Base-by-base conservation (phyloP, 1,140 invertebrate species). In the Ostrea edulis region DNA sequence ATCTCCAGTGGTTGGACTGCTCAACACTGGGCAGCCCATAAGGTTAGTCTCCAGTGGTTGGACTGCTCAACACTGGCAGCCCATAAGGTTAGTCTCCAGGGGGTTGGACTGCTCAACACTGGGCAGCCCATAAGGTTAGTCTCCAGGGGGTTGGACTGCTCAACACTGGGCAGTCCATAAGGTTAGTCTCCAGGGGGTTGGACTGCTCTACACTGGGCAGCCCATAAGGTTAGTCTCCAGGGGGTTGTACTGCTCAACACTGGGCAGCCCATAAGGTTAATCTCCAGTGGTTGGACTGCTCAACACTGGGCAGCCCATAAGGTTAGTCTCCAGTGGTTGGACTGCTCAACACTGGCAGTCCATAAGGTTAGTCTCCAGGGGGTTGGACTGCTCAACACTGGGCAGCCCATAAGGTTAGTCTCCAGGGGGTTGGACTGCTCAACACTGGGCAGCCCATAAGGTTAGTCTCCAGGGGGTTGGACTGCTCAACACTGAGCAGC, bases 241-340 rank as follows among this genome's bases (percentile, higher is more conserved):
- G 1, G n/a, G 51, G 8, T 3, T 35, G 14, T 14, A 58, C 25
- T 53, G 22, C n/a, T 35, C 2, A 12, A 52, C 0, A 44, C 5
- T 5, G n/a, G 51, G 14, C 53, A 84, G 14, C 17, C n/a, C 53
- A 29, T 35, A 20, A 12, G n/a, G 65, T 68, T n/a, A 44, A 5
- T 44, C 35, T 44, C 35, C 5, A 44, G 93, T 14, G 94, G 95
- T 3, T 90, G 94, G 20, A 95, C 95, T 51, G 93, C 94, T 7
- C 90, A 95, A 12, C 95, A 95, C 89, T 95, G 94, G 93, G 94
- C 94, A 55, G 92, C 94, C 20, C 94, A 94, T 86, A 95, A 95
- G 92, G 95, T 95, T 92, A 90, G 20, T 53, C 8, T 8, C 22
- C 55, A 9, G 5, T 35, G 20, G 8, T 3, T 14, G 5, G 29